Conservation (phyloP, 1,140 invertebrate genomes). For the Drosophila bocki region DNA sequence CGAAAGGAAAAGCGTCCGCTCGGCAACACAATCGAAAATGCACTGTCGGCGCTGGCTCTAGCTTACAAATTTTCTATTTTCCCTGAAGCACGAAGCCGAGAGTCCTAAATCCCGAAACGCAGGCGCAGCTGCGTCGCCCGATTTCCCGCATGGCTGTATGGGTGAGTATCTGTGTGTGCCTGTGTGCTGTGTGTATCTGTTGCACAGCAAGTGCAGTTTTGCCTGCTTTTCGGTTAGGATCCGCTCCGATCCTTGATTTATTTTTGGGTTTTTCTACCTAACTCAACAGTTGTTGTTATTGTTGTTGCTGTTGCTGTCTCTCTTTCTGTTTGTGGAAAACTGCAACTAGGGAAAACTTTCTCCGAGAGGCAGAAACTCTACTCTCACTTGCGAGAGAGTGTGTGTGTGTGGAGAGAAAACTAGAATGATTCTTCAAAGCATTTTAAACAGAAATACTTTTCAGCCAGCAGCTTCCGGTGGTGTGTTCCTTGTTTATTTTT, state of each 20-base stretch:
- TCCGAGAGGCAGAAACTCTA: conserved; percentile 29
- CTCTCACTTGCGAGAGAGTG: conserved; percentile 1
- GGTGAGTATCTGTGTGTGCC: conserved; percentile 18
- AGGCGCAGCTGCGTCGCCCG: conserved; percentile 58
- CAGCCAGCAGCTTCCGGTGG: conserved; percentile 75
- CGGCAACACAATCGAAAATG: conserved; percentile 73
- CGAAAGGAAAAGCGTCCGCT: conserved; percentile 70
- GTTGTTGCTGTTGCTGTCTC: conserved; percentile 7
- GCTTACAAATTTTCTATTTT: conserved; percentile 66
- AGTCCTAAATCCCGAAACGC: conserved; percentile 63
- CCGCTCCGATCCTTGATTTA: conserved; percentile 74
- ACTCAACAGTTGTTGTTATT: conserved; percentile 48
- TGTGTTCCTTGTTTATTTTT: conserved; percentile 58
- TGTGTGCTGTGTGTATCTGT: conserved; percentile 65
- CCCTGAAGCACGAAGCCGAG: conserved; percentile 54
- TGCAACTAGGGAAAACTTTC: conserved; percentile 62
- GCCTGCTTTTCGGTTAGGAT: conserved; percentile 50
- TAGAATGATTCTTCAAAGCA: conserved; percentile 16
- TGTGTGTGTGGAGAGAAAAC: background rate
- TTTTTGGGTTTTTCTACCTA: conserved; percentile 78
- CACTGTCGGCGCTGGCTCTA: conserved; percentile 57
- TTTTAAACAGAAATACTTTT: conserved; percentile 38
- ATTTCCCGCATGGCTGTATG: conserved; percentile 2
- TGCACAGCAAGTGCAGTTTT: conserved; percentile 74
- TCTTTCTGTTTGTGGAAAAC: conserved; percentile 49